Evolutionary conservation across 2,113 vertebrate genomes (phyloP).

Genomic region (Hassar affinis): DNA sequence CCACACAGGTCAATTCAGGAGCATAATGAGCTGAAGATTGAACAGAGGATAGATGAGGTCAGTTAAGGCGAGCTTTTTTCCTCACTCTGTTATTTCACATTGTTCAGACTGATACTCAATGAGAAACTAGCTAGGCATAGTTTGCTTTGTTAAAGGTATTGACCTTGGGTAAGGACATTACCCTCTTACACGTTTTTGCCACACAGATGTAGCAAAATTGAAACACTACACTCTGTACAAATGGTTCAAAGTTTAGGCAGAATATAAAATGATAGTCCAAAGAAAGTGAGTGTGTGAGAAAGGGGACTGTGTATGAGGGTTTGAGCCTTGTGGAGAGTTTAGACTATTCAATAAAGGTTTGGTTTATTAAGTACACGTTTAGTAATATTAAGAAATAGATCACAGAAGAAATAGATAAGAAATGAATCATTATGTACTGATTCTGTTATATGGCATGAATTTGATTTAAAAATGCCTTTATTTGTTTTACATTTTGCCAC

Average conservation of each 20-base stretch:
- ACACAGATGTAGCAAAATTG: not conserved
- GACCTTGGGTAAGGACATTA: no score
- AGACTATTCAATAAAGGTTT: not conserved
- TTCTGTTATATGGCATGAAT: not conserved
- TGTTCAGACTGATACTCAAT: not conserved
- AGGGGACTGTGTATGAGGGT: not conserved
- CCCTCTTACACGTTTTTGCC: not conserved
- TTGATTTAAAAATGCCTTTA: not conserved
- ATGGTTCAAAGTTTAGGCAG: no score
- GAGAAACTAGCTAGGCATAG: not conserved
- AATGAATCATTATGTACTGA: not conserved
- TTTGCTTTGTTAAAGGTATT: no score
- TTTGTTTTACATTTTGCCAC: not conserved
- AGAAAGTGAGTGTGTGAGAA: not conserved
- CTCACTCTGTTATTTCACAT: not conserved
- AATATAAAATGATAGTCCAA: not conserved
- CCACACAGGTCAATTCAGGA: conserved; percentile 81
- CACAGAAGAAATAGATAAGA: not conserved
- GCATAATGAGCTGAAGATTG: conserved; percentile 85
- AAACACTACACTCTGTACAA: not conserved
- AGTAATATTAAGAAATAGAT: not conserved
- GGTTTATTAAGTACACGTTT: not conserved
- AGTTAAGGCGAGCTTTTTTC: conserved; percentile 54
- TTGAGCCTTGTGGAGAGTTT: not conserved
- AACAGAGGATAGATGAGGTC: conserved; percentile 93